Conservation (phyloP, 2,797 vertebrate genomes). For the Pseudochirops cupreus region DNA sequence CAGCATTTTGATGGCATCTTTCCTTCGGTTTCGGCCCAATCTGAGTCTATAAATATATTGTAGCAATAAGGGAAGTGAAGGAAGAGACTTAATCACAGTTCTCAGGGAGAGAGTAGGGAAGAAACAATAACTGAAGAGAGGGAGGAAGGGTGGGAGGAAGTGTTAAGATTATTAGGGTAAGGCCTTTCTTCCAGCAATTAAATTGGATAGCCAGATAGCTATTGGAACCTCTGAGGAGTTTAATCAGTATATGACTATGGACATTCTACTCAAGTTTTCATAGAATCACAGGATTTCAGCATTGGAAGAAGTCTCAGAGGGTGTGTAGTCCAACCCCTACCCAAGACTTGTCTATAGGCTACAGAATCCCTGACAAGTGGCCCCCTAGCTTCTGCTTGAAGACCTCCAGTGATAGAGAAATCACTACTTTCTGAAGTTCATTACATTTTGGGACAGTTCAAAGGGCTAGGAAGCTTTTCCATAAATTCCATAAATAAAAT, state of each 20-base stretch:
- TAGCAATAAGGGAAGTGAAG: constrained; percentile 38
- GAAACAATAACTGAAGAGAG: neutral
- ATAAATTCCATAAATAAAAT: neutral
- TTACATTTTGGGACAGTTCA: neutral
- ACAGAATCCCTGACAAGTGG: neutral
- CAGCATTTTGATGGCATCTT: constrained; percentile 55
- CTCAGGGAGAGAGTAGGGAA: constrained; percentile 6
- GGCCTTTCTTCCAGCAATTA: neutral
- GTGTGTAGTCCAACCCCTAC: neutral
- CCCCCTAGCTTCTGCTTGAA: neutral
- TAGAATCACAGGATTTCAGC: neutral
- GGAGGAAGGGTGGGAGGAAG: neutral
- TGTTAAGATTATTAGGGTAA: constrained; percentile 43
- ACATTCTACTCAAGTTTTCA: neutral
- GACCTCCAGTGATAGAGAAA: neutral
- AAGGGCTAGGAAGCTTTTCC: neutral
- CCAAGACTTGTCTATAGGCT: neutral
- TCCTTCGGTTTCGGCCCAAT: constrained; percentile 25
- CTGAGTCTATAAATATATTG: constrained; percentile 50
- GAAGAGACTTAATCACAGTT: constrained; percentile 7
- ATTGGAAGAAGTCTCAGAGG: neutral
- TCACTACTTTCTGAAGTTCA: neutral
- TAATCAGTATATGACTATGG: neutral
- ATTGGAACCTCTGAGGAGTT: neutral
- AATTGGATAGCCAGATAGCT: neutral